Percentiles rank a stretch among this genome's conserved stretches.
These are phyloP conservation scores for Orchestes rusci DNA, from an alignment of 2,888 invertebrate species.

Conservation along the genomic window DNA sequence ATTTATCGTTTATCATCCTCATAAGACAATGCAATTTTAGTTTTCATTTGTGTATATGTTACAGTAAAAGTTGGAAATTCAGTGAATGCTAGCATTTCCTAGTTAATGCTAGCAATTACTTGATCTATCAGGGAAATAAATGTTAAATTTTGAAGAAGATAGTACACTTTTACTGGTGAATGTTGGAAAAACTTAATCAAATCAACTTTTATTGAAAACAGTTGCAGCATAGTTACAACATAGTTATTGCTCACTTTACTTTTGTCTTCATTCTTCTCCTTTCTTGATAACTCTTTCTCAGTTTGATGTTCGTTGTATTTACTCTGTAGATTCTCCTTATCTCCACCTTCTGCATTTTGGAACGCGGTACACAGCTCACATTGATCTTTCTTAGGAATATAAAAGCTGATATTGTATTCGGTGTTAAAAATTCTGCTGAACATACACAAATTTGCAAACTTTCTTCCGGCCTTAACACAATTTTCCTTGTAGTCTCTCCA, in stretches of 20 bases:
- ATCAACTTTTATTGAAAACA: too few species aligned
- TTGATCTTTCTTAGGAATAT: constrained; percentile 1
- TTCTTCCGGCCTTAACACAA: neutral
- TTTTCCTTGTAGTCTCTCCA: neutral
- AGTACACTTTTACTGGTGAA: too few species aligned
- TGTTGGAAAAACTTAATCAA: too few species aligned
- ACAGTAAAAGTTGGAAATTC: too few species aligned
- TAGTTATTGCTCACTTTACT: neutral
- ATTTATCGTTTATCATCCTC: too few species aligned
- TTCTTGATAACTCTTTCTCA: neutral
- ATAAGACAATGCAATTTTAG: too few species aligned
- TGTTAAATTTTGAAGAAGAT: too few species aligned
- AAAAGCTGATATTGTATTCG: constrained; percentile 1
- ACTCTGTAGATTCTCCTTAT: neutral
- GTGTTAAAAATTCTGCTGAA: neutral
- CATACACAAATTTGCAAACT: neutral
- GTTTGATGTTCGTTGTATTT: neutral
- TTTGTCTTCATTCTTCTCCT: constrained; percentile 6
- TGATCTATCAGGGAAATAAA: too few species aligned
- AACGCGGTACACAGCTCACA: neutral
- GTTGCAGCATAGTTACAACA: too few species aligned
- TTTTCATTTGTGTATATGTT: too few species aligned
- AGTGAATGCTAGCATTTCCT: too few species aligned
- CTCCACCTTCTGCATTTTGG: neutral
- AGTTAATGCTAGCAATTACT: too few species aligned